Conservation (phyloP, 1,140 invertebrate genomes). For the Zaprionus kolodkinae region DNA sequence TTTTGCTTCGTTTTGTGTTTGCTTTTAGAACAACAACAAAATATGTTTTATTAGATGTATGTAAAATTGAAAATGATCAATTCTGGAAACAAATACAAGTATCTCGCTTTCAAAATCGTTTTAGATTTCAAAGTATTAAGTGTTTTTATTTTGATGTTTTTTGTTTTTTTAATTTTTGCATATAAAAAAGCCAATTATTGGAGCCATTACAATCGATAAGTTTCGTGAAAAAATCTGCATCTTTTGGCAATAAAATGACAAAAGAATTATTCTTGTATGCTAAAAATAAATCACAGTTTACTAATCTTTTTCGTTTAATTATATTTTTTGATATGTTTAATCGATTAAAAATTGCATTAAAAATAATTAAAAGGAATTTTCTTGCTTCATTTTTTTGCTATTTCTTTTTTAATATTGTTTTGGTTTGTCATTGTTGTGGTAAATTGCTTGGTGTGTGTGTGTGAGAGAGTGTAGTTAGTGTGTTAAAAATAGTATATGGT, state of each 20-base stretch:
- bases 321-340: slow-evolving; percentile 26
- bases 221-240: slow-evolving; percentile 84
- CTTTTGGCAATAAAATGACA: slow-evolving; percentile 84
- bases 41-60: slow-evolving; percentile 59
- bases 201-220: slow-evolving; percentile 85
- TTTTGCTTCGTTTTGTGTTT: slow-evolving; percentile 66
- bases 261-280: slow-evolving; percentile 84
- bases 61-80: slow-evolving; percentile 75
- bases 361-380: slow-evolving; percentile 52
- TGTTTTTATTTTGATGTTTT: slow-evolving; percentile 45
- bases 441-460: slow-evolving; percentile 42
- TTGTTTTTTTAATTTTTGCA: slow-evolving; percentile 35
- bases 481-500: slow-evolving; percentile 28
- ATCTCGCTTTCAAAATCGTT: slow-evolving; percentile 61
- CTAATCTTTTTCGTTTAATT: slow-evolving; percentile 60
- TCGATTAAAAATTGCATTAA: slow-evolving; percentile 36
- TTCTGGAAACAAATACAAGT: slow-evolving; percentile 78
- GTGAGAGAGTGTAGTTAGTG: slow-evolving; percentile 16
- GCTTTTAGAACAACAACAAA: slow-evolving; percentile 83
- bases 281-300: slow-evolving; percentile 79
- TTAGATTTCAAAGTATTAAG: slow-evolving; percentile 49
- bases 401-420: slow-evolving; percentile 47
- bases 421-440: slow-evolving; percentile 54
- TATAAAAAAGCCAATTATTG: slow-evolving; percentile 78
- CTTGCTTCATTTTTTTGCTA: slow-evolving; percentile 34